Percentiles rank a stretch among this genome's conserved stretches.
Conservation (phyloP, 2,888 invertebrate genomes). For the Therioaphis trifolii region DNA sequence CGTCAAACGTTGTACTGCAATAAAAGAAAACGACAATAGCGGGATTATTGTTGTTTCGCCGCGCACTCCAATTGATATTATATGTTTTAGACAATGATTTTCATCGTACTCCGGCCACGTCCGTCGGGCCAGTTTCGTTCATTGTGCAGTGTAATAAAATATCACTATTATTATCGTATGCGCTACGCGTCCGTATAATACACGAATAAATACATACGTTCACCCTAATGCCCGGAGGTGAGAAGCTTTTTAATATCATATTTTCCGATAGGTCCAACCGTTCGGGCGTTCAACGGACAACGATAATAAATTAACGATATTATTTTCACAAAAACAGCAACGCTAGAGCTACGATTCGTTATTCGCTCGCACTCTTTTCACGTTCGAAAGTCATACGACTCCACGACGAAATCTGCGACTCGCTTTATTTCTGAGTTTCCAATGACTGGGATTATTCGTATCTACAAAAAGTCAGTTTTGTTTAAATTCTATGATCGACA, state of each 20-base stretch:
- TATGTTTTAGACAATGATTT: conserved; percentile 48
- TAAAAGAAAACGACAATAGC: conserved; percentile 47
- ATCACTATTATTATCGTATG: conserved; percentile 26
- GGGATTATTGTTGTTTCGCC: conserved; percentile 41
- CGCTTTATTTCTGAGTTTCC: too few relatives aligned
- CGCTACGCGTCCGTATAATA: neutral
- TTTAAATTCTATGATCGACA: too few relatives aligned
- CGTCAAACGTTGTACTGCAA: conserved; percentile 21
- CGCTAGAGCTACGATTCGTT: neutral
- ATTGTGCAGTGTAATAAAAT: neutral
- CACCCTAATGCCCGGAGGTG: neutral
- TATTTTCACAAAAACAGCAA: too few relatives aligned
- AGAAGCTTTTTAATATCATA: neutral
- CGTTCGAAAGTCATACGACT: too few relatives aligned
- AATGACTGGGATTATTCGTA: too few relatives aligned
- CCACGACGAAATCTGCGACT: too few relatives aligned
- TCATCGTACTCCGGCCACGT: neutral
- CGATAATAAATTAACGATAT: neutral
- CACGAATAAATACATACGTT: neutral
- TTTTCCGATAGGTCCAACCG: neutral
- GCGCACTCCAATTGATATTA: conserved; percentile 30
- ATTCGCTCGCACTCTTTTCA: too few relatives aligned
- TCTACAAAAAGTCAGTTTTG: too few relatives aligned
- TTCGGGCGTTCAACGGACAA: too few relatives aligned
- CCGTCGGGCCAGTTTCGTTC: conserved; percentile 30